phyloP scores from a whole-genome alignment of 1,140 invertebrate genomes.

The Reticulitermes speratus region DNA sequence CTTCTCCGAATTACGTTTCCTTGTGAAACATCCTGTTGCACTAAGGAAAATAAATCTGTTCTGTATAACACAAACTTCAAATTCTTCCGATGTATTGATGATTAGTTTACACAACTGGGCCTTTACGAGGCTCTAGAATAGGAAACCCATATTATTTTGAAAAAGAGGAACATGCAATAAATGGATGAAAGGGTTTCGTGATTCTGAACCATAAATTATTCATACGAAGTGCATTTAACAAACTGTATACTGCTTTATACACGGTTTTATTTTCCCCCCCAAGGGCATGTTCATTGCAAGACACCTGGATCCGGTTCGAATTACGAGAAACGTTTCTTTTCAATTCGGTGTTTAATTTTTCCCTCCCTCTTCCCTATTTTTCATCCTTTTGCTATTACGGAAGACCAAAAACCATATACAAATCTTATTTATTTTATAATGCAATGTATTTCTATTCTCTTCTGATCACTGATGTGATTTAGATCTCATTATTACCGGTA shows the following conservation, averaged over 20 bases:
- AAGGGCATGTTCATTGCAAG: not conserved
- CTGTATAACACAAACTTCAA: too few relatives aligned
- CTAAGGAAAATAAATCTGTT: too few relatives aligned
- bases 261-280: not conserved
- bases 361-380: not conserved
- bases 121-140: not conserved
- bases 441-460: not conserved
- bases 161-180: not conserved
- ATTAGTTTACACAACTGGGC: not conserved
- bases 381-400: not conserved
- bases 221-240: not conserved
- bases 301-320: slow-evolving; percentile 7
- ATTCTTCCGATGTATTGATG: not conserved
- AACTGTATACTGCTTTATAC: not conserved
- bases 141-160: not conserved
- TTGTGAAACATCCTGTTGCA: too few relatives aligned
- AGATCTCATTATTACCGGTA: not conserved
- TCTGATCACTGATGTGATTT: not conserved
- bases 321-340: not conserved
- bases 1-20: too few relatives aligned
- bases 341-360: not conserved
- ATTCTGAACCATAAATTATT: not conserved
- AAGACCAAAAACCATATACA: slow-evolving; percentile 8
- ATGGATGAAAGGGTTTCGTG: not conserved
- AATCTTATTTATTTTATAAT: slow-evolving; percentile 5